These are phyloP conservation scores for Pogonophryne albipinna DNA, from an alignment of 2,797 vertebrate genomes.

Conservation along the genomic window DNA sequence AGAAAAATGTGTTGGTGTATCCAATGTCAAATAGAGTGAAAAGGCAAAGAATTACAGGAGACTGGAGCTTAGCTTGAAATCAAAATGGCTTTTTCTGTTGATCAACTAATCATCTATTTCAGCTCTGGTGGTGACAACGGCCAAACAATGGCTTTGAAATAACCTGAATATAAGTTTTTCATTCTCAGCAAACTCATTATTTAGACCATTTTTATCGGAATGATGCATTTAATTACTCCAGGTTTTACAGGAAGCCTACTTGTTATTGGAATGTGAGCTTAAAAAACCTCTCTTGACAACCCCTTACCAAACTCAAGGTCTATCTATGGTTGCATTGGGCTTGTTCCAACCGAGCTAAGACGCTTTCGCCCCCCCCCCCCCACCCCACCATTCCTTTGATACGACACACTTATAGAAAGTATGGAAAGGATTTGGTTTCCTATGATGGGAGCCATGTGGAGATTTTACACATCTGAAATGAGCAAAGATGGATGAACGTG, in stretches of 20 bases:
- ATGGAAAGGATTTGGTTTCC: conserved; percentile 28
- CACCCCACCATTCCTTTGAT: conserved; percentile 20
- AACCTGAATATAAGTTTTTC: not conserved
- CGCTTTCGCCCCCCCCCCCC: too few relatives aligned
- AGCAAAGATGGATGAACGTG: conserved; percentile 4
- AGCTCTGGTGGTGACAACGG: not conserved
- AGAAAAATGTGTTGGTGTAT: not conserved
- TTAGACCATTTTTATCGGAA: not conserved
- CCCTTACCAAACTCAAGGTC: not conserved
- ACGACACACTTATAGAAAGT: conserved; percentile 14
- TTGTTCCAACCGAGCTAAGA: conserved; percentile 9
- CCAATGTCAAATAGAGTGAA: not conserved
- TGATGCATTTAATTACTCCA: not conserved
- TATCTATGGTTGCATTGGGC: not conserved
- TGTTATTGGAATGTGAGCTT: not conserved
- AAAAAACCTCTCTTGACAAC: not conserved
- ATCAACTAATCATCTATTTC: not conserved
- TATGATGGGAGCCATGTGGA: conserved; percentile 41
- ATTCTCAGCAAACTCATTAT: not conserved
- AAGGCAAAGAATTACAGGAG: not conserved
- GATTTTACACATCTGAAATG: conserved; percentile 1
- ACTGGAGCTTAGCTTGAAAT: not conserved
- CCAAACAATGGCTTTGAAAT: not conserved
- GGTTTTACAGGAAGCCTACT: not conserved
- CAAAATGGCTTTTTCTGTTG: not conserved